Evolutionary conservation across 2,797 vertebrate genomes (phyloP).

Genomic region (Semotilus atromaculatus): DNA sequence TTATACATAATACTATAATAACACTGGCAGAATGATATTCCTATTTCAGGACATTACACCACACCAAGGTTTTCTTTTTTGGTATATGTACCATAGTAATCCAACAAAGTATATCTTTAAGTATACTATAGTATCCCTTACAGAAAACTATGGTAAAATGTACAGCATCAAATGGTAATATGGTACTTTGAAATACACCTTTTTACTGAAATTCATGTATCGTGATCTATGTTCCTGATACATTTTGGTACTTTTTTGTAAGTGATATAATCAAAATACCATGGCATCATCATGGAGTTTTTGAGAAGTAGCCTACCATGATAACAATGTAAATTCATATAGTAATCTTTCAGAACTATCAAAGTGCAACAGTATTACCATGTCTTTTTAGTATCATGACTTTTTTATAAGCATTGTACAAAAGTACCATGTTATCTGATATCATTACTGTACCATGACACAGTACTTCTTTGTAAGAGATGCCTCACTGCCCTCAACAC

Average conservation of each 20-base stretch:
- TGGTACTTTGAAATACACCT: background rate
- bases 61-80: background rate
- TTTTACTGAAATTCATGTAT: background rate
- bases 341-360: background rate
- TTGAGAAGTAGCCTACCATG: background rate
- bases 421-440: background rate
- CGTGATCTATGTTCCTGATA: background rate
- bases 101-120: background rate
- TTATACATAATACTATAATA: background rate
- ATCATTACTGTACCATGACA: slow-evolving; percentile 5
- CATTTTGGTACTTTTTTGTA: background rate
- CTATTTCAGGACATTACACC: background rate
- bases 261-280: background rate
- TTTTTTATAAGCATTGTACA: background rate
- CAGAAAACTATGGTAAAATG: too few species aligned
- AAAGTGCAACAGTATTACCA: background rate
- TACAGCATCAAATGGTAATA: background rate
- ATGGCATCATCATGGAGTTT: background rate
- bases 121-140: background rate
- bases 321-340: background rate
- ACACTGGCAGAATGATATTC: too few species aligned
- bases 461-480: slow-evolving; percentile 25
- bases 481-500: background rate
- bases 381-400: background rate
- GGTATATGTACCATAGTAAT: background rate